Conservation (phyloP, 23 tunicate genomes). For the Aplidium turbinatum region DNA sequence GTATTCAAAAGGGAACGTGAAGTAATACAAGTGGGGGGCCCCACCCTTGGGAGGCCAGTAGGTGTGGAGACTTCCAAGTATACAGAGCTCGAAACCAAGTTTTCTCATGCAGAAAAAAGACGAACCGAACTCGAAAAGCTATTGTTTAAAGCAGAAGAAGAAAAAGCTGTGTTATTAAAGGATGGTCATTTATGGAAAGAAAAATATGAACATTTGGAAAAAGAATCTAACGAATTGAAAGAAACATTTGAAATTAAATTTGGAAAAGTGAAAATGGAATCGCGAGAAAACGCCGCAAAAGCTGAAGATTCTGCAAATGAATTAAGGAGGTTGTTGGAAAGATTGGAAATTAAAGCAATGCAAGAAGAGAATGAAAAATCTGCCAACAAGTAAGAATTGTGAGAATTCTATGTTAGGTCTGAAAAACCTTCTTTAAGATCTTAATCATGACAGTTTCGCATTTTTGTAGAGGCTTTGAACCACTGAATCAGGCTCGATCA, state of each 20-base stretch:
- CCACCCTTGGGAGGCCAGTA: conserved; percentile 66
- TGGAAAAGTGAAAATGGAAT: conserved; percentile 2
- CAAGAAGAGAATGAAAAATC: conserved; percentile 75
- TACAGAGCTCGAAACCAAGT: conserved; percentile 70
- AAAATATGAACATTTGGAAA: conserved; percentile 43
- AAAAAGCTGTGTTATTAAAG: conserved; percentile 1
- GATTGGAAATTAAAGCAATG: conserved; percentile 82
- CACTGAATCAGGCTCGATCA: no score
- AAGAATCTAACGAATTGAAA: conserved; percentile 13
- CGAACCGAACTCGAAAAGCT: neutral
- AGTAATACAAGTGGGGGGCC: conserved; percentile 83
- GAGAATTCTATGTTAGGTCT: neutral
- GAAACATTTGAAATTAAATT: conserved; percentile 14
- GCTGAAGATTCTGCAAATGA: conserved; percentile 45
- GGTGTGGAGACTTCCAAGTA: conserved; percentile 80
- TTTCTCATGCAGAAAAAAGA: conserved; percentile 40
- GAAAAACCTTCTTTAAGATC: neutral
- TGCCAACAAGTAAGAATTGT: conserved; percentile 73
- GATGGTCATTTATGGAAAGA: conserved; percentile 47
- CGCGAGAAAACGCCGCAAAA: conserved; percentile 51
- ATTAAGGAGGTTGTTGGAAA: conserved; percentile 68
- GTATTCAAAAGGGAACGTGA: conserved; percentile 90
- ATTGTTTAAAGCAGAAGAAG: neutral
- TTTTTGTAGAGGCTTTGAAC: no score
- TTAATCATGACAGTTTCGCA: no score